Percentiles rank a stretch among this genome's conserved stretches.
phyloP scores from a whole-genome alignment of 1,140 invertebrate species.

The Mycetomoellerius zeteki region DNA sequence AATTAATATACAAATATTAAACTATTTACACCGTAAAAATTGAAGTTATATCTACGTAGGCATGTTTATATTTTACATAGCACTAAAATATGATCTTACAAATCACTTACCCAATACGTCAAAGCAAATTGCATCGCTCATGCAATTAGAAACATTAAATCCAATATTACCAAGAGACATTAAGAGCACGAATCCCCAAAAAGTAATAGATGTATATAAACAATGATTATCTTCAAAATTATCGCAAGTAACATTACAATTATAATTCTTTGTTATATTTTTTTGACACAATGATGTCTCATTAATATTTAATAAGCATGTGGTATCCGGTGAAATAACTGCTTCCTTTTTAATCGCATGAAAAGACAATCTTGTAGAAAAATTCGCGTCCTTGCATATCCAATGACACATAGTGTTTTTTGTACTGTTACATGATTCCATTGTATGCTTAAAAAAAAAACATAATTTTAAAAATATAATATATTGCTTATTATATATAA shows the following conservation, averaged over 20 bases:
- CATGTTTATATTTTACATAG: background rate
- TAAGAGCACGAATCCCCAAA: conserved; percentile 91
- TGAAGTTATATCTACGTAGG: background rate
- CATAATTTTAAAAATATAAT: conserved; percentile 17
- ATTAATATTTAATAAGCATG: conserved; percentile 72
- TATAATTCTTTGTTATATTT: conserved; percentile 6
- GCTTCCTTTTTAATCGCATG: conserved; percentile 23
- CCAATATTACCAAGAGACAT: conserved; percentile 92
- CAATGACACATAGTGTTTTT: conserved; percentile 73
- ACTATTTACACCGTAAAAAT: background rate
- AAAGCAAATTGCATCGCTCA: conserved; percentile 94
- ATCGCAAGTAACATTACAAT: conserved; percentile 74
- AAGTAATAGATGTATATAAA: conserved; percentile 88
- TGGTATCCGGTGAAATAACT: conserved; percentile 75
- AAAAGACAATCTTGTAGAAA: conserved; percentile 69
- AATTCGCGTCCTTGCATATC: conserved; percentile 73
- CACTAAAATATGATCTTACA: background rate
- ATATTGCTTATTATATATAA: background rate
- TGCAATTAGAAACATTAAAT: conserved; percentile 93
- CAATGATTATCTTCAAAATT: conserved; percentile 75
- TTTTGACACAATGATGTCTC: conserved; percentile 47
- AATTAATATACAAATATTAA: background rate
- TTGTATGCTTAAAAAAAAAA: conserved; percentile 66
- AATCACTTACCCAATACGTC: conserved; percentile 90
- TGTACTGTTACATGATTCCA: conserved; percentile 44